Percentiles rank a stretch among this genome's conserved stretches.
phyloP scores from a whole-genome alignment of 2,797 vertebrate genomes.

The Aphelocoma californica region DNA sequence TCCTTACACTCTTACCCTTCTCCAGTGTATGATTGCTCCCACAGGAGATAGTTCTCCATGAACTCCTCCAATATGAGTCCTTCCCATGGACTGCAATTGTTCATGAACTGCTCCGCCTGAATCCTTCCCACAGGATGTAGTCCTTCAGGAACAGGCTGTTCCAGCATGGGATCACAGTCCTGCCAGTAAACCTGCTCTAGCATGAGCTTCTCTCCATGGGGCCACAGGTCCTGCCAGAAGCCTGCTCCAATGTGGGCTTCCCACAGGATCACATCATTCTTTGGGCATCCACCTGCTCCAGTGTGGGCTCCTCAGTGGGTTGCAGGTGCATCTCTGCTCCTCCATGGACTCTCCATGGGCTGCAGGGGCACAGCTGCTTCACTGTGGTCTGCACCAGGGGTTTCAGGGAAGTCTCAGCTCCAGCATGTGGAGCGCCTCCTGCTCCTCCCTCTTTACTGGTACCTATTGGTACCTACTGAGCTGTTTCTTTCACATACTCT shows the following conservation, averaged over 20 bases:
- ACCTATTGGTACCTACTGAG: neutral
- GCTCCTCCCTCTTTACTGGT: neutral
- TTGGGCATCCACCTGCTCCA: neutral
- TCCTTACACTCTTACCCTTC: neutral
- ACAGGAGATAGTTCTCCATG: neutral
- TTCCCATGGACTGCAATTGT: neutral
- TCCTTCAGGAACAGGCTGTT: neutral
- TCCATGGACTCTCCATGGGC: neutral
- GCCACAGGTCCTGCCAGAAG: neutral
- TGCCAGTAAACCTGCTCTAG: neutral
- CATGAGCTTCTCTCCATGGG: neutral
- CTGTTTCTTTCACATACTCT: neutral
- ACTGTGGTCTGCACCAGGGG: neutral
- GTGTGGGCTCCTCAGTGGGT: fast-evolving
- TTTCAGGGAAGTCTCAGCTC: neutral
- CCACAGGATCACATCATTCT: neutral
- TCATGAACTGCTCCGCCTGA: fast-evolving
- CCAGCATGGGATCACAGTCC: neutral
- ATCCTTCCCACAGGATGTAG: neutral
- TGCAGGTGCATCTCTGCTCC: neutral
- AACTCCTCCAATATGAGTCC: neutral
- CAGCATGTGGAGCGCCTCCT: neutral
- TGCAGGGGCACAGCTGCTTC: neutral
- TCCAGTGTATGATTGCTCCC: neutral
- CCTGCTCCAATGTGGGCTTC: neutral